phyloP scores from a whole-genome alignment of 2,797 vertebrate genomes.

The Amazona ochrocephala region DNA sequence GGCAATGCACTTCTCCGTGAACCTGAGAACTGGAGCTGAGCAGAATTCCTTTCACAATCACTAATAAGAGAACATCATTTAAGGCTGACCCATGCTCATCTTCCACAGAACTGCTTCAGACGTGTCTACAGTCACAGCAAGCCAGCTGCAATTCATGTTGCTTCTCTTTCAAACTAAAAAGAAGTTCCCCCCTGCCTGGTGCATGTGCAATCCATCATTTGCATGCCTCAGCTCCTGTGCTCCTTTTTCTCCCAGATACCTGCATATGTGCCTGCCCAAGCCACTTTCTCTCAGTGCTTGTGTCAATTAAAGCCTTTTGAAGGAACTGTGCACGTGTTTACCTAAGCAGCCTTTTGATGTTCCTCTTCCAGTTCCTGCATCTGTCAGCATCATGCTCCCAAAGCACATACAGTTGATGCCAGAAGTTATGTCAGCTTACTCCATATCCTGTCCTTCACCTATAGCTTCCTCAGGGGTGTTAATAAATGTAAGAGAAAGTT shows the following conservation, averaged over 20 bases:
- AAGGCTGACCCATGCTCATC: not conserved
- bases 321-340: not conserved
- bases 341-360: constrained; percentile 47
- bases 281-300: not conserved
- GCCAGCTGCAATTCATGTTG: not conserved
- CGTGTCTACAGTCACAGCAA: not conserved
- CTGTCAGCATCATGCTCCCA: constrained; percentile 1
- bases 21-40: not conserved
- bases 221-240: not conserved
- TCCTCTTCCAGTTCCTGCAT: not conserved
- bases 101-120: not conserved
- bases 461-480: not conserved
- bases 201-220: not conserved
- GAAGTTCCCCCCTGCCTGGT: not conserved
- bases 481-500: constrained; percentile 44
- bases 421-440: constrained; percentile 15
- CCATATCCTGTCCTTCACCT: constrained; percentile 16
- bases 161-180: not conserved
- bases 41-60: not conserved
- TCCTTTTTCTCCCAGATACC: not conserved
- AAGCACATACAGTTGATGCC: not conserved
- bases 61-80: not conserved
- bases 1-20: not conserved
- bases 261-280: not conserved
- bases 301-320: constrained; percentile 35